Evolutionary conservation across 2,797 vertebrate genomes (phyloP), one percentile per base, ranked within the genome.

Genomic region (Muscicapa striata): DNA sequence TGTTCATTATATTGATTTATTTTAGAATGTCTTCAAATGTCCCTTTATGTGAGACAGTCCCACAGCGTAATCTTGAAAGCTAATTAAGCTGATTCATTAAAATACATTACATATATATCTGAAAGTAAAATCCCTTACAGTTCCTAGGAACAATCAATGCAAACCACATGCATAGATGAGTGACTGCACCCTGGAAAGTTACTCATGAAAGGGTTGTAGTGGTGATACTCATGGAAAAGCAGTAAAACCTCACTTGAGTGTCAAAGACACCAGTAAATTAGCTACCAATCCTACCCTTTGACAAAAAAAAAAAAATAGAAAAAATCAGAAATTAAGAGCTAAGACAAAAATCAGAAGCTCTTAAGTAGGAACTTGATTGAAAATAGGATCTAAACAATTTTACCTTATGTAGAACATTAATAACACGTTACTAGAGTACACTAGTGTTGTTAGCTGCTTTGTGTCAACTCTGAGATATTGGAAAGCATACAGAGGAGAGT

Each of bases 1-100:
- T 61, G 30, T 78, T 92, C 69, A 78, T 81, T 91, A 74, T 64
- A 88, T 38, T 83, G 87, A 91, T 91, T 87, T 93, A 84, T 88
- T 91, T 90, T 75, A 94, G 69, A 91, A 78, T 21, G 13, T 75
- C 57, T 84, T 94, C 80, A 84, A 91, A 59, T 64, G 17, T 55
- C 20, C 43, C 40, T 84, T 86, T 66, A 43, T 76, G 51, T 75
- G 54, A 95, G 23, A 84, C 49, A 72, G 38, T 86, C 17, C 29
- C 49, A 85, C 26, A 38, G 21, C 24, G 27, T 64, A 70, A 88
- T 68, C 58, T 49, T 7, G 2, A 88, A 62, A 58, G n/a, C 27
- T 90, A 86, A 86, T 90, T 85, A 91, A 88, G 26, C 16, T 70
- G 29, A 75, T 86, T 61, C 8, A 48, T 89, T 93, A 75, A 72